Conservation (phyloP, 2,888 invertebrate genomes). For the Mythimna ferrago region DNA sequence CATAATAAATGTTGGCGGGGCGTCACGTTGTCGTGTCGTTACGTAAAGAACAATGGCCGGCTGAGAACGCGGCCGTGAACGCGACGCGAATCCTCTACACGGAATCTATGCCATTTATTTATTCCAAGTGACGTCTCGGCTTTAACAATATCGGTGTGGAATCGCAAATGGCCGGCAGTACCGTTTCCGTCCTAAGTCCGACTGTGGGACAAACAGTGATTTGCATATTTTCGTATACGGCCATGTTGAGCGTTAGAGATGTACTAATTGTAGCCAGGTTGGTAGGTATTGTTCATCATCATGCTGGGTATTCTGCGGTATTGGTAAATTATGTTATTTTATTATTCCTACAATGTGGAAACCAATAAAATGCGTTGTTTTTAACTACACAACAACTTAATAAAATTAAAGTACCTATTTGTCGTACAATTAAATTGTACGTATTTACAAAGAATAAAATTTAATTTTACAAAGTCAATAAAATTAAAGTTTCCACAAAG, state of each 20-base stretch:
- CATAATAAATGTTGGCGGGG: conserved; percentile 75
- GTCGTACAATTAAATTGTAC: conserved; percentile 2
- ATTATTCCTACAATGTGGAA: neutral
- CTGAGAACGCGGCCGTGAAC: conserved; percentile 86
- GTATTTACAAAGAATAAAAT: neutral
- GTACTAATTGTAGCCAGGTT: conserved; percentile 56
- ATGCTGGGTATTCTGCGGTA: conserved; percentile 10
- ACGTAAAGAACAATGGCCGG: conserved; percentile 88
- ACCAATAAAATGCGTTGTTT: neutral
- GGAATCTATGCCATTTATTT: conserved; percentile 76
- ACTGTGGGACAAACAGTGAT: conserved; percentile 77
- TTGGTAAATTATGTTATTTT: neutral
- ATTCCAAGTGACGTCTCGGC: conserved; percentile 82
- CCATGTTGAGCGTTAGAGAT: conserved; percentile 70
- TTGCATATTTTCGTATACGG: conserved; percentile 81
- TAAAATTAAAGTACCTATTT: neutral
- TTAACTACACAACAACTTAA: neutral
- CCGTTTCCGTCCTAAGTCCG: conserved; percentile 81
- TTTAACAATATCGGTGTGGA: conserved; percentile 82
- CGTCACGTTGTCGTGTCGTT: conserved; percentile 81
- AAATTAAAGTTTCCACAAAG: conserved; percentile 15
- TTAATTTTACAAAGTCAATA: conserved; percentile 14
- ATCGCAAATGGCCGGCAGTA: conserved; percentile 82
- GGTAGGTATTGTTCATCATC: conserved; percentile 21
- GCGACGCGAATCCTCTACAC: conserved; percentile 78